These are phyloP conservation scores for Napeogenes inachia DNA, from an alignment of 2,888 invertebrate genomes.

Conservation along the genomic window DNA sequence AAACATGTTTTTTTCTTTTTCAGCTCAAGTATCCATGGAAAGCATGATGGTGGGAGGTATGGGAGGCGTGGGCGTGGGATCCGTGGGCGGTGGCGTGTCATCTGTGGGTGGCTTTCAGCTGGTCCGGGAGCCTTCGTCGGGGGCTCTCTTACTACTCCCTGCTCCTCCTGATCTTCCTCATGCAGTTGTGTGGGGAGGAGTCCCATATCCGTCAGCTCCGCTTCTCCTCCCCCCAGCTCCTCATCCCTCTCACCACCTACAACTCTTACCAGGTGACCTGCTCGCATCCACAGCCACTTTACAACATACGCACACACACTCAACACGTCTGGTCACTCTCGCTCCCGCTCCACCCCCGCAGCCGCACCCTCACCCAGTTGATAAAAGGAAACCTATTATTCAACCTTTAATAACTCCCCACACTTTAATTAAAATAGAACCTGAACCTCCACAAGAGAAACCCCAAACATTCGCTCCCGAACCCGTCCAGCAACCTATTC, in stretches of 20 bases:
- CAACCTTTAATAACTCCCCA: slow-evolving; percentile 69
- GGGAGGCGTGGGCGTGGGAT: slow-evolving; percentile 82
- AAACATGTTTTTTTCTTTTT: slow-evolving; percentile 36
- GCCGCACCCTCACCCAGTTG: slow-evolving; percentile 50
- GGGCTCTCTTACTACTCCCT: slow-evolving; percentile 88
- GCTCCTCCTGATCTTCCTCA: slow-evolving; percentile 84
- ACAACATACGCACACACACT: slow-evolving; percentile 83
- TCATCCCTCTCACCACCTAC: slow-evolving; percentile 80
- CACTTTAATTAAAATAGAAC: slow-evolving; percentile 84
- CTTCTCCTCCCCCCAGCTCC: slow-evolving; percentile 67
- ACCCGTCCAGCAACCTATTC: slow-evolving; percentile 69
- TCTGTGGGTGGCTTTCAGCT: slow-evolving; percentile 89
- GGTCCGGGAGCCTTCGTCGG: slow-evolving; percentile 90
- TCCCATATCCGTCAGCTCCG: slow-evolving; percentile 70
- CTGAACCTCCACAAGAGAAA: slow-evolving; percentile 76
- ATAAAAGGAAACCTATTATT: slow-evolving; percentile 71
- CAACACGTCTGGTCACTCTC: slow-evolving; percentile 81
- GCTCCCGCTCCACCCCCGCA: slow-evolving; percentile 77
- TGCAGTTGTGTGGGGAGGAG: slow-evolving; percentile 85
- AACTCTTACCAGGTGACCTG: slow-evolving; percentile 81
- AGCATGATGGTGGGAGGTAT: slow-evolving; percentile 83
- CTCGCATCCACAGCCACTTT: slow-evolving; percentile 80
- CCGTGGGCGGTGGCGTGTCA: slow-evolving; percentile 76
- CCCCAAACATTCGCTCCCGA: slow-evolving; percentile 67
- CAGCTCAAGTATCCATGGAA: slow-evolving; percentile 85